Conservation (phyloP, 2,888 invertebrate species). For the Drosophila setosimentum region DNA sequence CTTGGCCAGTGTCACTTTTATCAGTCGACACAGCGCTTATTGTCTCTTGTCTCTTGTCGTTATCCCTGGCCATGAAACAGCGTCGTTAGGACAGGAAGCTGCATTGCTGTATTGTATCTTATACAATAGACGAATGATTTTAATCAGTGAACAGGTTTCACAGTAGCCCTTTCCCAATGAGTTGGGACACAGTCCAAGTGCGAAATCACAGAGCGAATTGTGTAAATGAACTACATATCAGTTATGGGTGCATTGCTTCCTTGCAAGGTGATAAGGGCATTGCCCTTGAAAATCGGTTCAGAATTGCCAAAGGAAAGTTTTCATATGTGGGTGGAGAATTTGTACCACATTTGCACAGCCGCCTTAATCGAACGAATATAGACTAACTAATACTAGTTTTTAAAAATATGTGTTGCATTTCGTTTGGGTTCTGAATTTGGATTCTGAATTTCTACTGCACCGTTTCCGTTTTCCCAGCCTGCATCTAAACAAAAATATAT, state of each 20-base stretch:
- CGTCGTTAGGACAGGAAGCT: constrained; percentile 29
- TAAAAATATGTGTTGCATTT: neutral
- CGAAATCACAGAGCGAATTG: neutral
- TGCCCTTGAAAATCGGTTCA: neutral
- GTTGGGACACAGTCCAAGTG: constrained; percentile 2
- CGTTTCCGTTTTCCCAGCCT: too few relatives aligned
- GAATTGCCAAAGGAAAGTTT: neutral
- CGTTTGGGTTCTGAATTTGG: neutral
- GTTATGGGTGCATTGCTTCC: neutral
- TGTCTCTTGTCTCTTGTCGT: neutral
- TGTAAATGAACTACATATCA: neutral
- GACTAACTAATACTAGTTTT: neutral
- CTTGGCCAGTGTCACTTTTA: constrained; percentile 42
- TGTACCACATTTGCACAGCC: neutral
- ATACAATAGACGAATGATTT: constrained; percentile 27
- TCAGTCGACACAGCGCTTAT: constrained; percentile 12
- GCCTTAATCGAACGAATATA: neutral
- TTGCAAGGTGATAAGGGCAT: neutral
- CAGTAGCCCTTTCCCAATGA: neutral
- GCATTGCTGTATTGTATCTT: constrained; percentile 6
- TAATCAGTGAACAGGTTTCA: constrained; percentile 21
- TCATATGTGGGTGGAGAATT: neutral
- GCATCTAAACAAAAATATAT: neutral
- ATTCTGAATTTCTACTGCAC: neutral
- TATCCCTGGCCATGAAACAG: constrained; percentile 21